Conservation (phyloP, 2,797 vertebrate species). For the Hybognathus amarus region DNA sequence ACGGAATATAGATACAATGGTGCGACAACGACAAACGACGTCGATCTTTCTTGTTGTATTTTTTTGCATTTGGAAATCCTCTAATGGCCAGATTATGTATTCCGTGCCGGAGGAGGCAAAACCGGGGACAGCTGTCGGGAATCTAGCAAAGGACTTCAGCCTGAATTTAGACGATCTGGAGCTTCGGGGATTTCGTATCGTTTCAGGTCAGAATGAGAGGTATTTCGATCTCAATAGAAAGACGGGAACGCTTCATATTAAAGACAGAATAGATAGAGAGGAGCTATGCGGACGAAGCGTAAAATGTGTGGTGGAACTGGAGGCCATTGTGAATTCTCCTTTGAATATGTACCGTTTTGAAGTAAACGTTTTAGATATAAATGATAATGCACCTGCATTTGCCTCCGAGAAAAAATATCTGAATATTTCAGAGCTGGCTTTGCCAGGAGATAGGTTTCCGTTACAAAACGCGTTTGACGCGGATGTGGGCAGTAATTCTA, state of each 20-base stretch:
- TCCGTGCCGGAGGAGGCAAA: constrained; percentile 85
- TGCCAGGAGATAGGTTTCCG: constrained; percentile 80
- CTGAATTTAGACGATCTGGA: constrained; percentile 82
- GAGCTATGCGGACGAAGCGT: constrained; percentile 68
- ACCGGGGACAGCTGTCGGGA: constrained; percentile 82
- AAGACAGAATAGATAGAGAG: constrained; percentile 75
- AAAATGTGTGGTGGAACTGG: constrained; percentile 61
- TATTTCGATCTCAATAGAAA: constrained; percentile 74
- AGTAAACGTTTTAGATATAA: constrained; percentile 70
- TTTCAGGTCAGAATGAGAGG: constrained; percentile 78
- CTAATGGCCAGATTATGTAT: constrained; percentile 78
- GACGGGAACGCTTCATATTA: constrained; percentile 73
- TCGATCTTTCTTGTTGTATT: not conserved
- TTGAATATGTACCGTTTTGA: constrained; percentile 61
- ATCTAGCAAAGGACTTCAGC: constrained; percentile 83
- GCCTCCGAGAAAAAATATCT: not conserved
- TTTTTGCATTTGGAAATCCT: constrained; percentile 56
- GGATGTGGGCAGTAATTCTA: constrained; percentile 82
- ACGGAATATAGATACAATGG: not conserved
- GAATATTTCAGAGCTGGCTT: constrained; percentile 62
- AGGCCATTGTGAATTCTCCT: constrained; percentile 75
- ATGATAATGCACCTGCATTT: constrained; percentile 68
- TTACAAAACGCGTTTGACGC: constrained; percentile 85
- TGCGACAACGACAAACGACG: not conserved
- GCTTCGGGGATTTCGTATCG: constrained; percentile 76